A percentile compares a stretch with the other conserved stretches of the same genome.
Conservation (phyloP, 2,888 invertebrate genomes). For the Stramonita haemastoma region DNA sequence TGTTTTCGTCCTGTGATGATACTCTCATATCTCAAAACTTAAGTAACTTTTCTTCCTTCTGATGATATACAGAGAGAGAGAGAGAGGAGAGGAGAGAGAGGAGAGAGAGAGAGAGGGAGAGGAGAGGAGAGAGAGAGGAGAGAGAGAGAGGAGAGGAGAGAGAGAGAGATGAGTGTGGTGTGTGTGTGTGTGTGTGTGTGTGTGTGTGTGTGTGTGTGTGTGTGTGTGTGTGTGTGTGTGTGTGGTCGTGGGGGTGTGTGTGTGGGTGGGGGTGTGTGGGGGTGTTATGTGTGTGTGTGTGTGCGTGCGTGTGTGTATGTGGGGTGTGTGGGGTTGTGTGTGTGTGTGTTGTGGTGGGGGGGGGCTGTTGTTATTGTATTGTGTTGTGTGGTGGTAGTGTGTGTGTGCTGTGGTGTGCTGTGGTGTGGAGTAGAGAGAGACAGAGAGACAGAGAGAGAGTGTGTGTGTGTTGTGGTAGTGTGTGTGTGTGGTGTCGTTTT, state of each 20-base stretch:
- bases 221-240: not conserved
- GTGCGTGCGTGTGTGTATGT: not conserved
- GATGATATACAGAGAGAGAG: too few species aligned
- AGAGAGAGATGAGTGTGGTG: too few species aligned
- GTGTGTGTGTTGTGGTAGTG: not conserved
- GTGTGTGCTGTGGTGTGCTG: not conserved
- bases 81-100: too few species aligned
- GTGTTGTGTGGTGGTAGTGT: not conserved
- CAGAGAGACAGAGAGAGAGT: not conserved
- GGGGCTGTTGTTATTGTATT: not conserved
- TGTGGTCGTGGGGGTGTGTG: not conserved
- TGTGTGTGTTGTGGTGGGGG: not conserved
- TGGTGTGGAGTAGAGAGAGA: not conserved
- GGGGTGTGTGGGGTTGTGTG: not conserved
- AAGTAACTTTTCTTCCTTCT: too few species aligned
- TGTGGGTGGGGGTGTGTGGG: too few species aligned
- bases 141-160: too few species aligned
- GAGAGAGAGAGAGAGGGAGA: too few species aligned
- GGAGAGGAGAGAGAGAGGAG: too few species aligned
- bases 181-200: too few species aligned
- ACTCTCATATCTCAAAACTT: too few species aligned
- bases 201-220: not conserved
- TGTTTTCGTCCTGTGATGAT: too few species aligned
- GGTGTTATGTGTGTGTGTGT: conserved; percentile 9
- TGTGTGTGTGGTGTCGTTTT: too few species aligned